These are phyloP conservation scores for Wasmannia auropunctata DNA, from an alignment of 1,140 invertebrate genomes.

Conservation along the genomic window DNA sequence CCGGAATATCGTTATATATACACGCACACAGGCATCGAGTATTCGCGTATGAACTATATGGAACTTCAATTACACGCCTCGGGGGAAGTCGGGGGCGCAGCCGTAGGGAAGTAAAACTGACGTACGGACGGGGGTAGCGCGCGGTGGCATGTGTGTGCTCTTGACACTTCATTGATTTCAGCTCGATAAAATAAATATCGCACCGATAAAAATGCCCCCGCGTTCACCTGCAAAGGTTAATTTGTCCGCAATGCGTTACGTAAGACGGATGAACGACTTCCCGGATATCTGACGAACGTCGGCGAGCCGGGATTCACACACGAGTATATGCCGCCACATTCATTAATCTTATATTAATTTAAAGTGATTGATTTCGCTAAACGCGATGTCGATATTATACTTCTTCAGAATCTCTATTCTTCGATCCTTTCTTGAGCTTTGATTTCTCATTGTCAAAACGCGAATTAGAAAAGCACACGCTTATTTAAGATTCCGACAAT, in stretches of 20 bases:
- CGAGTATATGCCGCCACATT: too few relatives aligned
- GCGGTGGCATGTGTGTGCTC: background rate
- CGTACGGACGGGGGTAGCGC: background rate
- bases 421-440: background rate
- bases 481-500: too few relatives aligned
- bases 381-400: background rate
- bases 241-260: slow-evolving; percentile 38
- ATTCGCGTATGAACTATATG: slow-evolving; percentile 48
- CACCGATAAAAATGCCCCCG: slow-evolving; percentile 1
- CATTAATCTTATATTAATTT: background rate
- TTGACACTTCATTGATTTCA: slow-evolving; percentile 40
- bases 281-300: background rate
- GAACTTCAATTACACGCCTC: slow-evolving; percentile 42
- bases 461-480: background rate
- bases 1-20: slow-evolving; percentile 27
- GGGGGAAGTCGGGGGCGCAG: background rate
- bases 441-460: background rate
- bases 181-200: slow-evolving; percentile 53
- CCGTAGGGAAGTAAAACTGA: slow-evolving; percentile 1
- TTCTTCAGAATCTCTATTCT: background rate
- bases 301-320: background rate
- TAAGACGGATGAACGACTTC: background rate
- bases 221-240: slow-evolving; percentile 25
- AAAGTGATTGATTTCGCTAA: background rate
- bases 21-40: background rate